phyloP scores from a whole-genome alignment of 2,797 vertebrate species.

The Gambusia yucatana region DNA sequence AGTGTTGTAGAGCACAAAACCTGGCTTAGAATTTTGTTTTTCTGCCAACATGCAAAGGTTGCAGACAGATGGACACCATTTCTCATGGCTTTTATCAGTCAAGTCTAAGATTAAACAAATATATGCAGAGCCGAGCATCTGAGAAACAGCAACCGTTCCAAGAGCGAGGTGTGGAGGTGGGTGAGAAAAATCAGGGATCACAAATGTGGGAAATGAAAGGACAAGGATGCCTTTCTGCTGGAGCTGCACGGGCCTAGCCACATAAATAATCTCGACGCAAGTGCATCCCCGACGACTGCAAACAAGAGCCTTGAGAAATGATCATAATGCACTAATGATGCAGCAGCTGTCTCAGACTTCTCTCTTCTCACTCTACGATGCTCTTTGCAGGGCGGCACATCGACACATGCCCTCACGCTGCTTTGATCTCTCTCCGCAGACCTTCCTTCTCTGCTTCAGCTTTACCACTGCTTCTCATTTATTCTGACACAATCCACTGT shows the following conservation, averaged over 20 bases:
- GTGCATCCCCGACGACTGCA: conserved; percentile 37
- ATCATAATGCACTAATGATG: conserved; percentile 78
- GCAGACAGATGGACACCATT: conserved; percentile 24
- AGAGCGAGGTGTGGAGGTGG: conserved; percentile 34
- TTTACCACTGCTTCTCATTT: conserved; percentile 53
- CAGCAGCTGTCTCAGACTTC: conserved; percentile 70
- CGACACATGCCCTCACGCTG: conserved; percentile 48
- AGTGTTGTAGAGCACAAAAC: conserved; percentile 8
- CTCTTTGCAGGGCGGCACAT: conserved; percentile 48
- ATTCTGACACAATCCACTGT: conserved; percentile 44
- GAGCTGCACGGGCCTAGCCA: conserved; percentile 49
- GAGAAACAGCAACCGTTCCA: conserved; percentile 37
- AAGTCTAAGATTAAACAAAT: conserved; percentile 46
- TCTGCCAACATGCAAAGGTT: conserved; percentile 28
- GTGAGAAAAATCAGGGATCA: conserved; percentile 35
- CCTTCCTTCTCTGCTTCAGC: conserved; percentile 27
- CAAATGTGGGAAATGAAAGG: conserved; percentile 32
- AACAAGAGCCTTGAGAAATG: conserved; percentile 69
- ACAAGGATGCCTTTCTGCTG: conserved; percentile 14
- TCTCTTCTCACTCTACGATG: conserved; percentile 56
- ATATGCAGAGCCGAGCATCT: conserved; percentile 28
- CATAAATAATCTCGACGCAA: conserved; percentile 38
- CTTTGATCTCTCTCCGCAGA: conserved; percentile 64
- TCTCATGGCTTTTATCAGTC: conserved; percentile 39
- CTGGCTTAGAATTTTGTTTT: conserved; percentile 19